phyloP scores from a whole-genome alignment of 2,888 invertebrate genomes.

The Drosophila lacicola region DNA sequence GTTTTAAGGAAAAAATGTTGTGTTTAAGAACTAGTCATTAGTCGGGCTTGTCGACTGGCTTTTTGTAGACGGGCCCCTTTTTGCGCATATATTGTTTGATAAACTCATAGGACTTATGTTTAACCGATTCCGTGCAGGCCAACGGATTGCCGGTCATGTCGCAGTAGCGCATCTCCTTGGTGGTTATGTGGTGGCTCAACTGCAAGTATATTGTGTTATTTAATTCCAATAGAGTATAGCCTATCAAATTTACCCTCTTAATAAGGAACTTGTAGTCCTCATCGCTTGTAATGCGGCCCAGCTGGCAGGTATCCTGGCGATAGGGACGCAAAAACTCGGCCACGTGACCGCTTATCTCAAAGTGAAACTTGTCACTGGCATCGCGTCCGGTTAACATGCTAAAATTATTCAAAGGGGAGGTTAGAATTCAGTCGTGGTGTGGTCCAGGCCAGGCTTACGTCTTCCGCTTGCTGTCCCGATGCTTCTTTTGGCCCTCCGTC shows the following conservation, averaged over 20 bases:
- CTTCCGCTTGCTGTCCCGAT: constrained; percentile 36
- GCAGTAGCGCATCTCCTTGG: constrained; percentile 69
- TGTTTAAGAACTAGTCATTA: constrained; percentile 12
- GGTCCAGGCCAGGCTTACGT: constrained; percentile 7
- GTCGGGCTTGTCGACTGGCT: constrained; percentile 47
- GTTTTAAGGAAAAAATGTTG: constrained; percentile 14
- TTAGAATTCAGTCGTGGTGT: neutral
- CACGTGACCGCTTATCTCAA: constrained; percentile 67
- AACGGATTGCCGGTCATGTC: constrained; percentile 57
- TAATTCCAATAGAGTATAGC: neutral
- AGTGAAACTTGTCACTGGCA: constrained; percentile 62
- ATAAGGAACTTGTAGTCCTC: constrained; percentile 88
- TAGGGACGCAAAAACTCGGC: constrained; percentile 87
- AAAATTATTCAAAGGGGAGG: neutral
- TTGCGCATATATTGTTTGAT: constrained; percentile 98
- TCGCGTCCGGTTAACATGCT: constrained; percentile 44
- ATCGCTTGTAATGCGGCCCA: constrained; percentile 93
- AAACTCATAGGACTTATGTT: constrained; percentile 97
- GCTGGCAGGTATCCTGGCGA: constrained; percentile 92
- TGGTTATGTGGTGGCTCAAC: constrained; percentile 68
- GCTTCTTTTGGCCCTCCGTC: constrained; percentile 46
- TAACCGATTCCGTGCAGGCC: constrained; percentile 87
- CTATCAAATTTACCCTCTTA: constrained; percentile 48
- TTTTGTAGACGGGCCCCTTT: constrained; percentile 89
- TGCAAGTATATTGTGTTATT: constrained; percentile 8